These are phyloP conservation scores for Sminthurides aquaticus DNA, from an alignment of 2,888 invertebrate species.

Conservation along the genomic window DNA sequence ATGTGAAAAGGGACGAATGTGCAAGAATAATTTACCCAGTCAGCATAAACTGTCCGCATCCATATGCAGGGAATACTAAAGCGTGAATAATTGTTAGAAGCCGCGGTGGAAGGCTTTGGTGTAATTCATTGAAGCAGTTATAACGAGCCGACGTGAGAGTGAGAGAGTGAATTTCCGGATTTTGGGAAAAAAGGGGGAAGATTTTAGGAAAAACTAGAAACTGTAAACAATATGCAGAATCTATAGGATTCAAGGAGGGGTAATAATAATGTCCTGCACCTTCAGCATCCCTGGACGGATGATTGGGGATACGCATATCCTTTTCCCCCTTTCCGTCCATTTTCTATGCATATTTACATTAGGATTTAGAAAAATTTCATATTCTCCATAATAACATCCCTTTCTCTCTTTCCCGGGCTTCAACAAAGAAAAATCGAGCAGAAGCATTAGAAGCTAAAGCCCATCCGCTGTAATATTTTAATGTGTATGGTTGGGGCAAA, in stretches of 20 bases:
- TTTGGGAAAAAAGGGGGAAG: conserved; percentile 4
- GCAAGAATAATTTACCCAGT: background rate
- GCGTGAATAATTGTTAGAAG: background rate
- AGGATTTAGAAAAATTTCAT: conserved; percentile 5
- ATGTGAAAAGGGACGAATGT: conserved; percentile 3
- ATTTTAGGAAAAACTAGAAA: conserved; percentile 4
- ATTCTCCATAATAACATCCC: background rate
- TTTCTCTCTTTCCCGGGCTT: background rate
- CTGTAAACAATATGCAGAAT: conserved; percentile 8
- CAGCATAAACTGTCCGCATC: background rate
- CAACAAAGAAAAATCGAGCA: background rate
- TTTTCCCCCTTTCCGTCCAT: conserved; percentile 1
- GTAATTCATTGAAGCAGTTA: background rate
- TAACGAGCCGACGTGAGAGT: background rate
- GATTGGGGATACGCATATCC: too few species aligned
- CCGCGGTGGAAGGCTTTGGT: background rate
- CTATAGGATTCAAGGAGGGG: background rate
- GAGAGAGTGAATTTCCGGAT: background rate
- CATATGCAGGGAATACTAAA: background rate
- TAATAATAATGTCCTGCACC: background rate
- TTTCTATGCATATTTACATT: conserved; percentile 5
- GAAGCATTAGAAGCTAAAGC: too few species aligned
- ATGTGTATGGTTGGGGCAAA: background rate
- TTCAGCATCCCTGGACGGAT: background rate
- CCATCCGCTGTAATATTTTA: too few species aligned